A percentile compares a stretch with the other conserved stretches of the same genome.
phyloP scores from a whole-genome alignment of 2,888 invertebrate genomes.

The Litoditis marina region DNA sequence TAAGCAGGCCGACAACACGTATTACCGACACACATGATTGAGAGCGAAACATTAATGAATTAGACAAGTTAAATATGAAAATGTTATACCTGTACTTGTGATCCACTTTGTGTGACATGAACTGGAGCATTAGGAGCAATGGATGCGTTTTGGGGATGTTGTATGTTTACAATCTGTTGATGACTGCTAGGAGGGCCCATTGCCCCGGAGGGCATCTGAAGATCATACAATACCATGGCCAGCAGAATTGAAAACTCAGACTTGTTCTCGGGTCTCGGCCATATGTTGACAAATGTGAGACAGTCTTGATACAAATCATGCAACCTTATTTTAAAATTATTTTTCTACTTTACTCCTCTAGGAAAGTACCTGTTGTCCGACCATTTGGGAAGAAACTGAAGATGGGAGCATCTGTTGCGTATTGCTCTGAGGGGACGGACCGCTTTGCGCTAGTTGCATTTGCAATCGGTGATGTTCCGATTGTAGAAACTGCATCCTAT shows the following conservation, averaged over 20 bases:
- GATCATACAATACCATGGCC: too few relatives aligned
- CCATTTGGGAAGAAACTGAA: neutral
- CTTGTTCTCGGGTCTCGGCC: too few relatives aligned
- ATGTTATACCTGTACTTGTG: constrained; percentile 48
- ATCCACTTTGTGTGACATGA: constrained; percentile 35
- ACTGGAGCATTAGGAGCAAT: constrained; percentile 21
- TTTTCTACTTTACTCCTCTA: constrained; percentile 9
- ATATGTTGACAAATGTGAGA: neutral
- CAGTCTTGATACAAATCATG: neutral
- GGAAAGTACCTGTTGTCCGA: neutral
- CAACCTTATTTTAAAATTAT: constrained; percentile 4
- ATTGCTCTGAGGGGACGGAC: neutral
- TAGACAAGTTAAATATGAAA: neutral
- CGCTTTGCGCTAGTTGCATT: neutral
- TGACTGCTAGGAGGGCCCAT: constrained; percentile 14
- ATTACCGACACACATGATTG: neutral
- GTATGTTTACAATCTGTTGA: constrained; percentile 8
- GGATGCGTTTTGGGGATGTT: constrained; percentile 23
- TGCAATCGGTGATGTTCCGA: constrained; percentile 15
- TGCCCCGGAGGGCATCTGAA: neutral
- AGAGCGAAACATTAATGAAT: neutral
- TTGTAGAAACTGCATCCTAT: constrained; percentile 9
- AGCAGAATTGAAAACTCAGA: too few relatives aligned
- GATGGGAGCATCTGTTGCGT: neutral
- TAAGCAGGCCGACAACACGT: too few relatives aligned